These are phyloP conservation scores for Donacobius atricapilla DNA, from an alignment of 2,113 vertebrate genomes.

Conservation along the genomic window DNA sequence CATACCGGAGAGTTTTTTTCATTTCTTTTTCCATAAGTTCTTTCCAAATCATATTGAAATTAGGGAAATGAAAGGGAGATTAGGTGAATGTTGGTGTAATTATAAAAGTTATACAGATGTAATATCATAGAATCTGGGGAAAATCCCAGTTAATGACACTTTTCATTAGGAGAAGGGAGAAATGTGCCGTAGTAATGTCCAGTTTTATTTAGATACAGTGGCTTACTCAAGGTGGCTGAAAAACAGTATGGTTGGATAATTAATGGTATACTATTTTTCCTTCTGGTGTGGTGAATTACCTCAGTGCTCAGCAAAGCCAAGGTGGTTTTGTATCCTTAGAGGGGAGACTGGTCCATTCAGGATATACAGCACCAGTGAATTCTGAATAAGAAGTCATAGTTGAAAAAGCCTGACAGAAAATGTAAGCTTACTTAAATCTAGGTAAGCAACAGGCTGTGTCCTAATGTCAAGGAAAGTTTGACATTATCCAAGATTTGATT, in stretches of 20 bases:
- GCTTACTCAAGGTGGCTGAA: neutral
- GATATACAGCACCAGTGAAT: neutral
- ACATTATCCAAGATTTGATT: neutral
- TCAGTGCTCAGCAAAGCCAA: neutral
- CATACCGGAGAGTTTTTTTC: neutral
- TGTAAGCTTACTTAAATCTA: neutral
- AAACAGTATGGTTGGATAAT: neutral
- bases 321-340: neutral
- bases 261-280: neutral
- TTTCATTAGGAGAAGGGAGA: neutral
- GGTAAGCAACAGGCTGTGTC: neutral
- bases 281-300: neutral
- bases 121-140: neutral
- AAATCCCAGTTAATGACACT: neutral
- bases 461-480: neutral
- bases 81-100: neutral
- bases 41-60: neutral
- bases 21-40: neutral
- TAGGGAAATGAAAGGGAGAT: neutral
- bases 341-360: fast-evolving
- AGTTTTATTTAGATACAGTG: neutral
- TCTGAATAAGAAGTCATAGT: neutral
- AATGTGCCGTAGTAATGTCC: neutral
- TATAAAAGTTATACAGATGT: neutral
- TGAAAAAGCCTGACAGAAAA: neutral